Conservation (phyloP, 2,888 invertebrate genomes). For the Phymatocera aterrima region DNA sequence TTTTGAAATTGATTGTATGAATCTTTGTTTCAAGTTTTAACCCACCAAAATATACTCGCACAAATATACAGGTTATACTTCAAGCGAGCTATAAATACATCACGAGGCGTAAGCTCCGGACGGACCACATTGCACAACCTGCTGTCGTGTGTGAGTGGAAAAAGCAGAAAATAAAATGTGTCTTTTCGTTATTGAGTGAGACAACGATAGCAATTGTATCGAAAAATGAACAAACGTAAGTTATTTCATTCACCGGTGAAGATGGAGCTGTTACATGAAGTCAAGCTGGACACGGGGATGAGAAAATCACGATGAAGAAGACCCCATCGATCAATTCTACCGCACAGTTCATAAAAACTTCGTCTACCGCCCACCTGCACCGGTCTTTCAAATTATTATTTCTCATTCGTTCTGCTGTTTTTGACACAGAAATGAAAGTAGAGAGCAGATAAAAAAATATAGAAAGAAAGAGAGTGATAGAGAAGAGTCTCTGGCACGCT, state of each 20-base stretch:
- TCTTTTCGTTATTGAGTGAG: not conserved
- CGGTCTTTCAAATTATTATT: too few species aligned
- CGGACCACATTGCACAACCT: constrained; percentile 69
- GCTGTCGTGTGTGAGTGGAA: constrained; percentile 64
- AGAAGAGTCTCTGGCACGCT: constrained; percentile 23
- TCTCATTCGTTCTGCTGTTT: too few species aligned
- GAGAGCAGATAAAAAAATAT: not conserved
- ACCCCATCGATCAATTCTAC: too few species aligned
- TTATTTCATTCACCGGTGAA: too few species aligned
- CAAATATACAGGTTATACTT: constrained; percentile 49
- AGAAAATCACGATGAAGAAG: too few species aligned
- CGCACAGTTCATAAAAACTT: too few species aligned
- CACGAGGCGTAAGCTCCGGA: constrained; percentile 73
- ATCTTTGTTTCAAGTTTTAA: constrained; percentile 12
- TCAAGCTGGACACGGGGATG: too few species aligned
- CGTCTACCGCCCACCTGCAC: too few species aligned
- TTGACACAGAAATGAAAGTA: not conserved
- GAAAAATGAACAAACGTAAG: not conserved
- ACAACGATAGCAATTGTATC: not conserved
- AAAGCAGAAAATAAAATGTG: constrained; percentile 51
- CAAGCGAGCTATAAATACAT: constrained; percentile 74
- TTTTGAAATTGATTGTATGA: too few species aligned
- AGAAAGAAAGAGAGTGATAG: not conserved
- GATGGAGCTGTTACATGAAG: too few species aligned
- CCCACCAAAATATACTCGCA: not conserved